Conservation (phyloP, 2,113 vertebrate species). For the Sebastes fasciatus region DNA sequence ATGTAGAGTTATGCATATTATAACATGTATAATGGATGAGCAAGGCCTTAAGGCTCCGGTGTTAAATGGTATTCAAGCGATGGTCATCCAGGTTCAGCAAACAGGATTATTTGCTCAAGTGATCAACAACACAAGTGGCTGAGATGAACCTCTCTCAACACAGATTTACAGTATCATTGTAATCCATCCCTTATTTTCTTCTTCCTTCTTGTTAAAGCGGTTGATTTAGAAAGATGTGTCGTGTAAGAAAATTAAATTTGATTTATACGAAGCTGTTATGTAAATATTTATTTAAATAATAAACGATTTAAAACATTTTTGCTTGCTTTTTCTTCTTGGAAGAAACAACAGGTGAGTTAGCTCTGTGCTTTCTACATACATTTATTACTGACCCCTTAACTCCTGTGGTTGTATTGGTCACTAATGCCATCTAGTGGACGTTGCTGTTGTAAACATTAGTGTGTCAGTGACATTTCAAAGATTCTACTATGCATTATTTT, state of each 20-base stretch:
- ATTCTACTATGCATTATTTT: neutral
- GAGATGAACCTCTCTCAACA: conserved; percentile 29
- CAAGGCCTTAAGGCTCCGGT: conserved; percentile 34
- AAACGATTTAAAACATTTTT: conserved; percentile 68
- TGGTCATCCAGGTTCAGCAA: conserved; percentile 38
- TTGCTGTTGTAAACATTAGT: neutral
- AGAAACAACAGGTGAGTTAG: neutral
- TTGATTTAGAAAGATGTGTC: conserved; percentile 74
- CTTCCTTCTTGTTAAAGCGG: conserved; percentile 46
- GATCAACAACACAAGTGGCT: conserved; percentile 42
- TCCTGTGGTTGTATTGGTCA: neutral
- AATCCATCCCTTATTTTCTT: conserved; percentile 66
- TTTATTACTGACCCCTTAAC: neutral
- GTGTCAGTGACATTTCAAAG: neutral
- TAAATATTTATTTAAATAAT: conserved; percentile 86
- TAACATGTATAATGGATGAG: conserved; percentile 62
- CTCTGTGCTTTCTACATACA: neutral
- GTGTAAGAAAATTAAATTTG: conserved; percentile 76
- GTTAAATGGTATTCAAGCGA: conserved; percentile 42
- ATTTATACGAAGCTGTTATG: conserved; percentile 83
- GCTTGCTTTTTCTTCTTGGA: neutral
- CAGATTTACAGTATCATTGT: conserved; percentile 60
- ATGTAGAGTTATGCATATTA: conserved; percentile 77
- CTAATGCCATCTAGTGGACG: conserved; percentile 51
- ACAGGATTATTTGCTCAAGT: conserved; percentile 46